Evolutionary conservation across 2,797 vertebrate species (phyloP), one percentile per base, ranked within the genome.

Genomic region (Bradypodion pumilum): DNA sequence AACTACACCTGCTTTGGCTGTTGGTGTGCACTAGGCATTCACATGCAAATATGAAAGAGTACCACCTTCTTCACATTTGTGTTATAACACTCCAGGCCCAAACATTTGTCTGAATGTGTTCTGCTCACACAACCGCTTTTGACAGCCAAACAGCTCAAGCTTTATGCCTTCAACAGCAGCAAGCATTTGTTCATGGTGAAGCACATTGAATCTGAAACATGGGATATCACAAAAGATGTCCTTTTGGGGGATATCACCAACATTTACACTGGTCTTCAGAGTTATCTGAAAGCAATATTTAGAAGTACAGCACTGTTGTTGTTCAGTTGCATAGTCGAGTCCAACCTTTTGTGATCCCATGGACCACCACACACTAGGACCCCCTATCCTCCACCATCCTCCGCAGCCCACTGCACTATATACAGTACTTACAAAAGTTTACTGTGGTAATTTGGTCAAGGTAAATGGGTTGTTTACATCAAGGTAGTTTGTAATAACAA

Each of bases 231-330:
- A 52, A 75, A 73, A 4, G 5, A 15, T 23, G 21, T 13, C 23
- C 35, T 75, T 66, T 29, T 75, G 16, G 32, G 66, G n/a, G 59
- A 9, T 7, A 13, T 32, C 56, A 46, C 27, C 63, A 56, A 76
- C 16, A 76, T 25, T 44, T 40, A 29, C 23, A 76, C 8, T 35
- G n/a, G 42, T 37, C 29, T 52, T 27, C 25, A 75, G 32, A 76
- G 46, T 25, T 40, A 68, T 68, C 59, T 76, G 74, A 83, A 66
- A 82, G 70, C 32, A 75, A 77, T 40, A 27, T 29, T 77, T 25
- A 68, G 19, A n/a, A 35, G 7, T 10, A 13, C 23, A 42, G 40
- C 40, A 35, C 32, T 6, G 25, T 7, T n/a, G n/a, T n/a, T n/a
- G n/a, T n/a, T n/a, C n/a, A n/a, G n/a, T n/a, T n/a, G n/a, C n/a